Base-by-base conservation (phyloP, 2,797 vertebrate genomes). In the Heterohyrax brucei region DNA sequence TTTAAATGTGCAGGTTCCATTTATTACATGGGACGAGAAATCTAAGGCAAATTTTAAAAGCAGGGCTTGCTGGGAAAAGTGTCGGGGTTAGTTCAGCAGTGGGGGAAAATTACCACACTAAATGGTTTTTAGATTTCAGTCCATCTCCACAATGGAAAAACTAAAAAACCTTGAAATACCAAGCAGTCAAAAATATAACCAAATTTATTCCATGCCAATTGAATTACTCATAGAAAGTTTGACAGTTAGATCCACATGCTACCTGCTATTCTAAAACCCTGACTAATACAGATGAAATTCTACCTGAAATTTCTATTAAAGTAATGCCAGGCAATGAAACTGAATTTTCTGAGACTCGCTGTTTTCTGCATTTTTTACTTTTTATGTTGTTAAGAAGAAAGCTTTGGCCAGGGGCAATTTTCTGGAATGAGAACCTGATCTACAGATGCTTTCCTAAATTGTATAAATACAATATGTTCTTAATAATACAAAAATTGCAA, bases 271-370 rank as follows among this genome's bases (percentile, higher is more conserved):
- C 93, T 93, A 46, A 97, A 97, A 97, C 97, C 97, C 94, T 98
- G 97, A 97, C 97, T 97, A 97, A 98, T 93, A 94, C 70, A 96
- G 93, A 92, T 96, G 97, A 97, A 98, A 98, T 97, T 93, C 96
- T 97, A 98, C 97, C 96, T 97, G 95, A 87, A 73, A 72, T 95
- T 92, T 92, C 91, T 93, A 93, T 91, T 93, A 93, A 96, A 97
- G 94, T 97, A 97, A 98, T 97, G 94, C 84, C 48, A 87, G 53
- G 87, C 92, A 98, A 96, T 98, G 96, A 97, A 97, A 97, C 95
- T 61, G 79, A 97, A 97, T 98, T 97, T 98, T 98, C 96, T 97
- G 93, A 87, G 89, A 93, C 93, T 96, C 70, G 44, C 94, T 97
- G 96, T 96, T 97, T 97, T 97, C 95, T 95, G 89, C 87, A 96